A percentile compares a stretch with the other conserved stretches of the same genome.
Evolutionary conservation across 2,113 vertebrate genomes (phyloP).

Genomic region (Taurulus bubalis): DNA sequence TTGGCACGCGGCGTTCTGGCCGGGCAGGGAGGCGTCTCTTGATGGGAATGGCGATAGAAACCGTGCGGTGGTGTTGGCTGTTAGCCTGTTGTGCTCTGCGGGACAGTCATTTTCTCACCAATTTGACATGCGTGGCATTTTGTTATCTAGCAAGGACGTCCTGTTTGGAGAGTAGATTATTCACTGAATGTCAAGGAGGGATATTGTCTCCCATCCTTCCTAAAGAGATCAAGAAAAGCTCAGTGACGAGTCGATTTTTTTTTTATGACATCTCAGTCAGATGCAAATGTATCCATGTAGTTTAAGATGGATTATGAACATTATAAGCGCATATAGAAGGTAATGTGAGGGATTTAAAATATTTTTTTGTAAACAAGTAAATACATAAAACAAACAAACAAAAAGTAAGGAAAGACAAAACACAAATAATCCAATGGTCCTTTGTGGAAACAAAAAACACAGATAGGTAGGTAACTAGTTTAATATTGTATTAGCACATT

Average conservation of each 20-base stretch:
- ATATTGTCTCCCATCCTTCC: slow-evolving; percentile 47
- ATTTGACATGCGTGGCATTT: slow-evolving; percentile 81
- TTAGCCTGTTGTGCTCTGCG: slow-evolving; percentile 71
- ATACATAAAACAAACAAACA: background rate
- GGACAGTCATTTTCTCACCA: slow-evolving; percentile 74
- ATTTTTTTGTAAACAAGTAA: slow-evolving; percentile 1
- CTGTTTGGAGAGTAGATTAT: slow-evolving; percentile 70
- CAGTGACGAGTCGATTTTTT: slow-evolving; percentile 28
- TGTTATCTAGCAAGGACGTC: slow-evolving; percentile 73
- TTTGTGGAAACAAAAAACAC: background rate
- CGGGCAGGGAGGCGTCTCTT: slow-evolving; percentile 45
- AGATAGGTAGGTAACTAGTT: background rate
- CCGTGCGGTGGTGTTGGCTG: slow-evolving; percentile 53
- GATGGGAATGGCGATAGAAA: slow-evolving; percentile 60
- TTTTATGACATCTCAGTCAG: slow-evolving; percentile 45
- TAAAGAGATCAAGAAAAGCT: slow-evolving; percentile 49
- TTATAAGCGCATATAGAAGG: background rate
- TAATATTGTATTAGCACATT: background rate
- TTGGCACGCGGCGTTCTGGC: slow-evolving; percentile 33
- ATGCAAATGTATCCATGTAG: slow-evolving; percentile 41
- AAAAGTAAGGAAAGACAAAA: background rate
- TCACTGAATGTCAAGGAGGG: slow-evolving; percentile 77
- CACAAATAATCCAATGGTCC: background rate
- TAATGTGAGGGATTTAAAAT: slow-evolving; percentile 4
- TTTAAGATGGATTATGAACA: slow-evolving; percentile 41